These are phyloP conservation scores for Oreochromis spilurus DNA, from an alignment of 2,113 vertebrate genomes.

Conservation along the genomic window DNA sequence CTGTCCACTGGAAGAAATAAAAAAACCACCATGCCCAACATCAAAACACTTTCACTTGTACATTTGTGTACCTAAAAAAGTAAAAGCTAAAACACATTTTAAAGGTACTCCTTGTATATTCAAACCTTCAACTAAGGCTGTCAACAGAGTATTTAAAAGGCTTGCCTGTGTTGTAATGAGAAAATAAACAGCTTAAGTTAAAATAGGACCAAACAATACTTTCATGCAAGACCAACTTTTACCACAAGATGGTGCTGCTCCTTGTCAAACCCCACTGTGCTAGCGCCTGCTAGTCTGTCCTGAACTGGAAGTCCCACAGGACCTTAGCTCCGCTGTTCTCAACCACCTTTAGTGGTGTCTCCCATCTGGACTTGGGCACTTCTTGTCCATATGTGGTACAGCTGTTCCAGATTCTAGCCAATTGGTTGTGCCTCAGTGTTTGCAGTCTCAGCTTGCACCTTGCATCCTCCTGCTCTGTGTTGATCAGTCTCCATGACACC, in stretches of 20 bases:
- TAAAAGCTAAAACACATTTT: not conserved
- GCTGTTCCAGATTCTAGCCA: not conserved
- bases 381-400: not conserved
- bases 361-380: not conserved
- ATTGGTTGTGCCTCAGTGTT: not conserved
- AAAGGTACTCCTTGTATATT: not conserved
- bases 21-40: not conserved
- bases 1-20: constrained; percentile 71
- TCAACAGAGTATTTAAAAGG: not conserved
- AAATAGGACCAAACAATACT: not conserved
- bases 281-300: not conserved
- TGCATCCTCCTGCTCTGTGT: not conserved
- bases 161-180: not conserved
- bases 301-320: not conserved
- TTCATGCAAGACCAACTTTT: not conserved
- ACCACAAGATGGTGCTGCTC: not conserved
- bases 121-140: not conserved
- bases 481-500: not conserved
- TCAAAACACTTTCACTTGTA: not conserved
- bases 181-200: not conserved
- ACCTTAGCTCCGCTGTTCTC: not conserved
- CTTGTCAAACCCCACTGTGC: not conserved
- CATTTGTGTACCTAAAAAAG: not conserved
- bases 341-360: not conserved
- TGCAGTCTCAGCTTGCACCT: not conserved